These are phyloP conservation scores for Prionace glauca DNA, from an alignment of 2,797 vertebrate species.

Conservation along the genomic window DNA sequence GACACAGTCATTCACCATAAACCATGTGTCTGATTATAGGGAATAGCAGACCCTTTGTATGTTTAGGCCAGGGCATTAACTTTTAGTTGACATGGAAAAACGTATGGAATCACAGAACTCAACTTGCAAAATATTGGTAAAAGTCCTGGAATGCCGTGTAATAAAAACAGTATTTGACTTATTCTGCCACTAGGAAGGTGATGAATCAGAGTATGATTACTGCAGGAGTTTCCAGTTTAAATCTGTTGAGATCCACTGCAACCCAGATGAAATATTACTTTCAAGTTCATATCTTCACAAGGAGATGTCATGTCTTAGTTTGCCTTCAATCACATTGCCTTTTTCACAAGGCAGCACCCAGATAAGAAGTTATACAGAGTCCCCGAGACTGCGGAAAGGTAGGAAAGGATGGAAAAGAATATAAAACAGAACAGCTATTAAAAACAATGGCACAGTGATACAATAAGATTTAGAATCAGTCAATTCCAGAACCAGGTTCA, in stretches of 20 bases:
- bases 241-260: constrained; percentile 3
- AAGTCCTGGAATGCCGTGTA: background rate
- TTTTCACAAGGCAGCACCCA: constrained; percentile 6
- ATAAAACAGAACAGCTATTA: constrained; percentile 14
- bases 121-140: constrained; percentile 25
- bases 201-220: background rate
- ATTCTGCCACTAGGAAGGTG: background rate
- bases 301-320: constrained; percentile 5
- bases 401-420: background rate
- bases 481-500: constrained; percentile 31
- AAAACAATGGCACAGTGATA: background rate
- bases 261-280: background rate
- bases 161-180: constrained; percentile 23
- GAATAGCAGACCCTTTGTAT: constrained; percentile 20
- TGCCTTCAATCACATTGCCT: constrained; percentile 7
- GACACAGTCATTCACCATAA: constrained; percentile 26
- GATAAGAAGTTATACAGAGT: background rate
- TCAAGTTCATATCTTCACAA: background rate
- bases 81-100: constrained; percentile 24
- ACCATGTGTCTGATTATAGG: constrained; percentile 24
- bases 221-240: background rate
- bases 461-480: constrained; percentile 1
- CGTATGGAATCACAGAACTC: background rate
- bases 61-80: background rate
- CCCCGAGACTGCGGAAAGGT: background rate